Percentiles rank a stretch among this genome's conserved stretches.
phyloP scores from a whole-genome alignment of 1,140 invertebrate species.

The Aphidius ervi region DNA sequence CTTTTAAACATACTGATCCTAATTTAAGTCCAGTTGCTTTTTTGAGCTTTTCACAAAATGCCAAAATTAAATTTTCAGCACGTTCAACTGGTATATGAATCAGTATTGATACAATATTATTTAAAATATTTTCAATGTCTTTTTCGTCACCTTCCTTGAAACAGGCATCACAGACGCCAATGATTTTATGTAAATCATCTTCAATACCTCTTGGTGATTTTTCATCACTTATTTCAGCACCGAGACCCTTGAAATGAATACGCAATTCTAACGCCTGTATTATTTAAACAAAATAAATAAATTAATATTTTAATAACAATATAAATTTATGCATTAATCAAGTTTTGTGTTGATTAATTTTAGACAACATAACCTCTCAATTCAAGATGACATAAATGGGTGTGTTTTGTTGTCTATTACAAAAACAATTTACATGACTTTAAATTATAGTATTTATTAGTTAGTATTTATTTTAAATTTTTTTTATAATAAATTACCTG shows the following conservation, averaged over 20 bases:
- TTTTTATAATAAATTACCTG: conserved; percentile 57
- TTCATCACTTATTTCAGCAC: conserved; percentile 88
- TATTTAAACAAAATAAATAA: no score
- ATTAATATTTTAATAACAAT: conserved; percentile 10
- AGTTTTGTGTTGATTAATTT: no score
- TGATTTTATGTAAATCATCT: conserved; percentile 92
- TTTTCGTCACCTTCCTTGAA: conserved; percentile 79
- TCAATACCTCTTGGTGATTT: conserved; percentile 85
- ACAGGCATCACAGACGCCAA: conserved; percentile 87
- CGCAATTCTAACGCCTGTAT: conserved; percentile 81
- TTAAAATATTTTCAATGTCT: conserved; percentile 78
- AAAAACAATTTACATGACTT: no score
- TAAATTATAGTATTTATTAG: no score
- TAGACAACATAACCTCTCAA: no score
- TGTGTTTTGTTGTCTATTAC: no score
- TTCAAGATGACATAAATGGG: no score
- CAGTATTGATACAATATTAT: conserved; percentile 91
- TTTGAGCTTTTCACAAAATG: conserved; percentile 91
- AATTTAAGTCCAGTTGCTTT: conserved; percentile 83
- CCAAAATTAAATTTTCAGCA: conserved; percentile 84
- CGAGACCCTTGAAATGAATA: conserved; percentile 83
- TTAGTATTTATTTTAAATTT: not conserved
- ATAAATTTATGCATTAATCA: not conserved
- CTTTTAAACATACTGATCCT: conserved; percentile 76
- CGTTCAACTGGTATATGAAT: conserved; percentile 81